Evolutionary conservation across 2,888 invertebrate species (phyloP).

Genomic region (Malthinus flaveolus): DNA sequence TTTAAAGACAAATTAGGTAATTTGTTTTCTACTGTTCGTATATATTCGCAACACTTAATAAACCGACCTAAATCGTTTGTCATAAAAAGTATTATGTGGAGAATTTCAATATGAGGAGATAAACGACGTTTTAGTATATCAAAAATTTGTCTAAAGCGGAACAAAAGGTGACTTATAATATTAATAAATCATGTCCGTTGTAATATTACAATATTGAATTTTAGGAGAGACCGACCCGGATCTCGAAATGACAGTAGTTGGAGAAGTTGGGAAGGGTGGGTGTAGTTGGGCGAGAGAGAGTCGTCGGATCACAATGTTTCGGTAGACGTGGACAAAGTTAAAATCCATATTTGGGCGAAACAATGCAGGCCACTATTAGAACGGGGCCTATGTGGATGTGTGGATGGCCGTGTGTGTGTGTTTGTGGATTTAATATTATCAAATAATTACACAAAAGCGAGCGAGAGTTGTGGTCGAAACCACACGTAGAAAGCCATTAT

Average conservation of each 20-base stretch:
- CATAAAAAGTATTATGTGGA: conserved; percentile 43
- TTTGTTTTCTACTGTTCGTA: conserved; percentile 47
- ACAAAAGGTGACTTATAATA: conserved; percentile 44
- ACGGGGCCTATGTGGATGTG: not conserved
- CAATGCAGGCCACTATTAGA: conserved; percentile 13
- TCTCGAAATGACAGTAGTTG: conserved; percentile 43
- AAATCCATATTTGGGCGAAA: conserved; percentile 25
- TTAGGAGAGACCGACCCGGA: conserved; percentile 33
- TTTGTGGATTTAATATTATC: conserved; percentile 26
- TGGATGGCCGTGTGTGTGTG: conserved; percentile 4
- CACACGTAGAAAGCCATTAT: conserved; percentile 18
- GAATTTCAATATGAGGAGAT: conserved; percentile 40
- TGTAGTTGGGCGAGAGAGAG: too few species aligned
- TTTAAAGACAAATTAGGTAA: conserved; percentile 48
- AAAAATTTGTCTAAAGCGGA: conserved; percentile 36
- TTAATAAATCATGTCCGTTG: conserved; percentile 43
- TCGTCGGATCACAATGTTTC: too few species aligned
- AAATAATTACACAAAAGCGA: conserved; percentile 25
- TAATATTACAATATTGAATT: conserved; percentile 38
- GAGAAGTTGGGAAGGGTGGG: not conserved
- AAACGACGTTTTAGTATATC: conserved; percentile 31
- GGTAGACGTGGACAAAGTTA: conserved; percentile 14
- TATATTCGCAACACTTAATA: conserved; percentile 48
- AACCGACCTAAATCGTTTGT: conserved; percentile 41
- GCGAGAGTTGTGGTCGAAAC: conserved; percentile 19